Evolutionary conservation across 23 tunicate genomes (phyloP).

Genomic region (Ascidia mentula): DNA sequence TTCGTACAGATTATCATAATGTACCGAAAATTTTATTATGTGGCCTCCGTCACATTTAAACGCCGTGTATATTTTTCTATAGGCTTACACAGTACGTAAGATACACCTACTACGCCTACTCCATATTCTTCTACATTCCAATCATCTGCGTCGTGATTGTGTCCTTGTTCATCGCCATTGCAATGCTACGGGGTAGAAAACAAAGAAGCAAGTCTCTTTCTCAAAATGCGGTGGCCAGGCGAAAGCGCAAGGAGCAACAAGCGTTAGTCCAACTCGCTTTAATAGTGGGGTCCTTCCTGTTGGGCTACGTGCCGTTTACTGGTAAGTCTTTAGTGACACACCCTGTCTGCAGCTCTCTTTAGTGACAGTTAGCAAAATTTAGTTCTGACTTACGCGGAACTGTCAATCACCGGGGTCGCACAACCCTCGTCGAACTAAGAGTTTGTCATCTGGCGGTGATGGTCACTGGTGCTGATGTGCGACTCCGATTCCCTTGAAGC

Average conservation of each 20-base stretch:
- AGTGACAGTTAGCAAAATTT: too few species aligned
- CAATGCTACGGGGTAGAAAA: background rate
- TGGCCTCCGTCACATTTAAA: too few species aligned
- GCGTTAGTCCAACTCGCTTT: constrained; percentile 19
- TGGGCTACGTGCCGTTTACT: constrained; percentile 38
- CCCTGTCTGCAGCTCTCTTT: too few species aligned
- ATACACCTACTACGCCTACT: constrained; percentile 15
- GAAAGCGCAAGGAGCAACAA: background rate
- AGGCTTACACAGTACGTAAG: background rate
- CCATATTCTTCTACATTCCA: constrained; percentile 14
- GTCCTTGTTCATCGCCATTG: background rate
- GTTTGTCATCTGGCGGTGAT: too few species aligned
- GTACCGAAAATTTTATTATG: too few species aligned
- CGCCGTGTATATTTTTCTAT: background rate
- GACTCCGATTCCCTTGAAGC: too few species aligned
- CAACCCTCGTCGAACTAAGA: too few species aligned
- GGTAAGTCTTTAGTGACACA: too few species aligned
- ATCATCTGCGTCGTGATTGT: background rate
- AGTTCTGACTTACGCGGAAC: too few species aligned
- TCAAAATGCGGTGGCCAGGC: background rate
- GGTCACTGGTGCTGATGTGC: too few species aligned
- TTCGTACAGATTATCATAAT: too few species aligned
- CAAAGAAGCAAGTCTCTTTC: constrained; percentile 2
- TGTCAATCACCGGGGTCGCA: too few species aligned
- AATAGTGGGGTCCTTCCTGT: constrained; percentile 20